phyloP scores from a whole-genome alignment of 2,888 invertebrate species.

The Rhingia campestris region DNA sequence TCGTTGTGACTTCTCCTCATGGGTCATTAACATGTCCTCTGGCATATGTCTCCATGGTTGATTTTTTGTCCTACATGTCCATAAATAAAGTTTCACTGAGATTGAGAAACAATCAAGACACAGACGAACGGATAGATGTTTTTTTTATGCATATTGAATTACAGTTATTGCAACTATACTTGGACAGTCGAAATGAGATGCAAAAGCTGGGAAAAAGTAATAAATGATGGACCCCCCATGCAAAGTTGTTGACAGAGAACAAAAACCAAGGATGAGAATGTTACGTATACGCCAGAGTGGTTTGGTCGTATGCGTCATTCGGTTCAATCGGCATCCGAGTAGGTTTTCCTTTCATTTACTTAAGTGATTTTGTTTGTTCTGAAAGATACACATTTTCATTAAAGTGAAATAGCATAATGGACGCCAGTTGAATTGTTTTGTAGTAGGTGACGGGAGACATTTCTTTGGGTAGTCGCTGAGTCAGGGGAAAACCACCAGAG shows the following conservation, averaged over 20 bases:
- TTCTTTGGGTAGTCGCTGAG: background rate
- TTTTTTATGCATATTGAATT: background rate
- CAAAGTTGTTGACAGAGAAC: slow-evolving; percentile 1
- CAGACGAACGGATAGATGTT: background rate
- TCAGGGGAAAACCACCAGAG: background rate
- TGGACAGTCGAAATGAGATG: background rate
- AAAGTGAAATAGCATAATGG: slow-evolving; percentile 11
- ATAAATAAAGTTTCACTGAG: slow-evolving; percentile 5
- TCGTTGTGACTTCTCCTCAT: slow-evolving; percentile 2
- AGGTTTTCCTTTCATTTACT: slow-evolving; percentile 46
- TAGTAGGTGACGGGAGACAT: background rate
- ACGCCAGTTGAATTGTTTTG: slow-evolving; percentile 11
- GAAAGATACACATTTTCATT: slow-evolving; percentile 2
- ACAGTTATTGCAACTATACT: background rate
- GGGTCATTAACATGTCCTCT: slow-evolving; percentile 21
- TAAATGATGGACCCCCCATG: slow-evolving; percentile 5
- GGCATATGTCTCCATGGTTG: background rate
- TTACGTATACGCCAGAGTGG: slow-evolving; percentile 39
- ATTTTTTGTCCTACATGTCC: background rate
- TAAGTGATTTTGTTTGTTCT: slow-evolving; percentile 29
- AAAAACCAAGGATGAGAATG: slow-evolving; percentile 1
- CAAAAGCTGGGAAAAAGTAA: background rate
- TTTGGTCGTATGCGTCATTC: slow-evolving; percentile 23
- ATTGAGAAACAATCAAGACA: background rate
- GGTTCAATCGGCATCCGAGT: slow-evolving; percentile 4